Base-by-base conservation (phyloP, 2,797 vertebrate genomes). In the Pteronotus mesoamericanus region DNA sequence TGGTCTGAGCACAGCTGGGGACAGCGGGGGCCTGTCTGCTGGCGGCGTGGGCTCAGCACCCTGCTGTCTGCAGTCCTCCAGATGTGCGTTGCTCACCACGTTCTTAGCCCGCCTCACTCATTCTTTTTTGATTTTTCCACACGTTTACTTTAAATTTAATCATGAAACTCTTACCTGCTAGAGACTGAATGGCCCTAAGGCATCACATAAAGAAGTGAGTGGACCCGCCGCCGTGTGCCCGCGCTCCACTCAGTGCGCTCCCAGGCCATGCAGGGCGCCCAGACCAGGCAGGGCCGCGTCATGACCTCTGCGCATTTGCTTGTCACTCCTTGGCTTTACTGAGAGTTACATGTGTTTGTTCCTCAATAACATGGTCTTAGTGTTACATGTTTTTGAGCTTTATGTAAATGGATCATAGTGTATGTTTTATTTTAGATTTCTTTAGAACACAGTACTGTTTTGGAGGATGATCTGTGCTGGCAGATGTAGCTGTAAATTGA, bases 1-100 rank as follows among this genome's bases (percentile, higher is more conserved):
- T 22, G 11, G 2, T 1, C 15, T 29, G 0, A 16, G 85, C 15
- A 2, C 26, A 0, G 29, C 15, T 2, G 51, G 44, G 2, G 64
- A 16, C 14, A 57, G 37, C 5, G 0, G 9, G 3, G 18, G 42
- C 6, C 0, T 29, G n/a, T n/a, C 10, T 3, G 2, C 10, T 14
- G 15, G 4, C 10, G 64, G 26, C 21, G 21, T 7, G 61, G 78
- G 19, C n/a, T 32, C 24, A 1, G 14, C 2, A 0, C 6, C 22
- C 9, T 0, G 0, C 5, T 24, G 55, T n/a, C 46, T 1, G 0
- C 39, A 1, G 19, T 6, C n/a, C 2, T 57, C 42, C 32, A 64
- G 59, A 15, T 6, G 59, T 11, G 55, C 59, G 57, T 57, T 4
- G 10, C 26, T 59, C 29, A n/a, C n/a, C n/a, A n/a, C 55, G 64